These are phyloP conservation scores for Cotesia typhae DNA, from an alignment of 1,140 invertebrate genomes.

Conservation along the genomic window DNA sequence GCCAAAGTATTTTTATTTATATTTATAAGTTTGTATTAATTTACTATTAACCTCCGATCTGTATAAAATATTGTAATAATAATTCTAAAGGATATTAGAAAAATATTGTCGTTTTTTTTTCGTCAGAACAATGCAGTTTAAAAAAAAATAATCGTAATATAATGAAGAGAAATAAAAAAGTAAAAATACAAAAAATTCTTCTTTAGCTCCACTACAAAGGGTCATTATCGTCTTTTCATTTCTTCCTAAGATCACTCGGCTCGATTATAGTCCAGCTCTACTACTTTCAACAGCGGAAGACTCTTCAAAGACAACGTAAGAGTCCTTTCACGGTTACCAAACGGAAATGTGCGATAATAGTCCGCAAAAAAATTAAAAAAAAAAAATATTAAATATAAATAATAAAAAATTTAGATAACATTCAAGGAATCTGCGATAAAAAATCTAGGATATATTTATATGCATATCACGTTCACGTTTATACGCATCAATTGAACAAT, in stretches of 20 bases:
- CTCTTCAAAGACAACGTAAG: conserved; percentile 33
- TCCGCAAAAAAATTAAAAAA: conserved; percentile 7
- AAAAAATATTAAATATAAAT: background rate
- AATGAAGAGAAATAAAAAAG: background rate
- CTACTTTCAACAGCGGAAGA: conserved; percentile 24
- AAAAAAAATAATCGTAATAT: background rate
- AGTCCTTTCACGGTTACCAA: conserved; percentile 29
- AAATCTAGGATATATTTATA: too few species aligned
- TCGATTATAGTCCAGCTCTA: conserved; percentile 25
- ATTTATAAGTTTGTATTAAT: too few species aligned
- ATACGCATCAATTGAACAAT: too few species aligned
- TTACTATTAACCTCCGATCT: too few species aligned
- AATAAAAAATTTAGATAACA: too few species aligned
- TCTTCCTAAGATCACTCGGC: conserved; percentile 19
- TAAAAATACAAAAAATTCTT: conserved; percentile 11
- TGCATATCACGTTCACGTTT: too few species aligned
- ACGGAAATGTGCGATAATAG: conserved; percentile 34
- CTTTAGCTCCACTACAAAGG: conserved; percentile 5
- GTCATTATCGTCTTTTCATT: conserved; percentile 34
- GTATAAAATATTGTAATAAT: too few species aligned
- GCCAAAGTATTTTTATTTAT: too few species aligned
- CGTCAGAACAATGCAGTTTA: background rate
- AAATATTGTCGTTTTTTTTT: too few species aligned
- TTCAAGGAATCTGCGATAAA: too few species aligned
- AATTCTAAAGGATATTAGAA: too few species aligned